Conservation (phyloP, 2,888 invertebrate genomes). For the Bombyx huttoni region DNA sequence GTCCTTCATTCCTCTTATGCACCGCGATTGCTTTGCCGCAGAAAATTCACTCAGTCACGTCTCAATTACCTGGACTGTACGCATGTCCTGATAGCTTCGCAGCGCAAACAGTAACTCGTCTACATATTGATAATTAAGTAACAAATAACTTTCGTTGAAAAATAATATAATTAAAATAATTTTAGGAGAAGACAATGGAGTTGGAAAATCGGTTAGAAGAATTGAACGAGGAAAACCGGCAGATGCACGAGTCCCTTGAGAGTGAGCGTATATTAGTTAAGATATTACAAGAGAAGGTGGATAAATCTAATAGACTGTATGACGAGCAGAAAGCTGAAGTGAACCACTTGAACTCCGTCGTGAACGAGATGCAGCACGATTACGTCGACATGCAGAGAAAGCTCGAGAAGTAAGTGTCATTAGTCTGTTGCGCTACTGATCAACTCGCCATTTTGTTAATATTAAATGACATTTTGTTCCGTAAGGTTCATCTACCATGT, state of each 20-base stretch:
- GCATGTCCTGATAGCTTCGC: too few relatives aligned
- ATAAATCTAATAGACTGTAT: conserved; percentile 57
- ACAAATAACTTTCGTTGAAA: neutral
- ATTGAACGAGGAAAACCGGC: conserved; percentile 59
- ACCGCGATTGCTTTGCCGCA: too few relatives aligned
- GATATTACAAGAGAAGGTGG: conserved; percentile 59
- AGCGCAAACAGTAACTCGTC: too few relatives aligned
- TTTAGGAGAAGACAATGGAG: conserved; percentile 52
- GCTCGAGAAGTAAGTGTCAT: conserved; percentile 49
- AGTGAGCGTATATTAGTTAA: conserved; percentile 67
- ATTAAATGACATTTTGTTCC: too few relatives aligned
- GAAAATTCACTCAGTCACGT: too few relatives aligned
- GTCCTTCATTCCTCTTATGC: too few relatives aligned
- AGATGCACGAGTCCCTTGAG: conserved; percentile 60
- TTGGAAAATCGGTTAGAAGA: conserved; percentile 57
- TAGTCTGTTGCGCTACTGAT: too few relatives aligned
- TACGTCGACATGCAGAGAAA: conserved; percentile 50
- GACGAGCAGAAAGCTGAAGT: conserved; percentile 68
- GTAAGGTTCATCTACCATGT: too few relatives aligned
- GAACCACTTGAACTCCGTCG: conserved; percentile 44
- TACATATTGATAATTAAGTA: too few relatives aligned
- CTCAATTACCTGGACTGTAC: too few relatives aligned
- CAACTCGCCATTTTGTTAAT: too few relatives aligned
- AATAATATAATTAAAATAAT: conserved; percentile 6
- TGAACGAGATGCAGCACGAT: conserved; percentile 59